phyloP scores from a whole-genome alignment of 2,113 vertebrate genomes.

The Coregonus clupeaformis region DNA sequence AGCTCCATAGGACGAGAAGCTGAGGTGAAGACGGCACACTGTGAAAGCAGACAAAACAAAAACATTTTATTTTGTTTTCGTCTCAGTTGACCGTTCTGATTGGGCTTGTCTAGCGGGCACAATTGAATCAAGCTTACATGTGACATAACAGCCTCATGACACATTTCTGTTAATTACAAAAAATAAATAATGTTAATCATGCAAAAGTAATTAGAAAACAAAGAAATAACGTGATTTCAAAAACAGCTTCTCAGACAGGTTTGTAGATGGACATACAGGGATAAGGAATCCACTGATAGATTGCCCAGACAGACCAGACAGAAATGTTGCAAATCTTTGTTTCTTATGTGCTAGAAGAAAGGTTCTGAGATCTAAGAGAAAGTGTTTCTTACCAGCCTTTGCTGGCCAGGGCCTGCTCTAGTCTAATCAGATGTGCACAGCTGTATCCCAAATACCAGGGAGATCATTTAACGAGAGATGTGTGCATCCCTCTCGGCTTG shows the following conservation, averaged over 20 bases:
- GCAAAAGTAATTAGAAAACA: conserved; percentile 13
- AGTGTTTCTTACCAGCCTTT: conserved; percentile 55
- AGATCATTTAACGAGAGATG: conserved; percentile 78
- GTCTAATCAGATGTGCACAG: conserved; percentile 70
- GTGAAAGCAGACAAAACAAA: conserved; percentile 2
- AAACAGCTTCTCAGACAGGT: too few species aligned
- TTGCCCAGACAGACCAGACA: background rate
- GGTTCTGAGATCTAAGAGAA: conserved; percentile 63
- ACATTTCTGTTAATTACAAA: background rate
- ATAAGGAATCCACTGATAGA: too few species aligned
- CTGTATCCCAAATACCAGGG: conserved; percentile 69
- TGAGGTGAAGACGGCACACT: conserved; percentile 16
- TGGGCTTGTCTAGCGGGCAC: conserved; percentile 27
- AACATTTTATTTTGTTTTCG: conserved; percentile 34
- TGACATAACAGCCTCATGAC: background rate
- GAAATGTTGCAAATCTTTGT: conserved; percentile 49
- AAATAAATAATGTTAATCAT: background rate
- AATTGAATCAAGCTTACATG: background rate
- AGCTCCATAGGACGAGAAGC: conserved; percentile 56
- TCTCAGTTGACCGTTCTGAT: conserved; percentile 38
- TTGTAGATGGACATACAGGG: too few species aligned
- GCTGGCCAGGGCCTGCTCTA: conserved; percentile 1
- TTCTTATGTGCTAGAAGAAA: conserved; percentile 58
- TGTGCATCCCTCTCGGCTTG: conserved; percentile 67
- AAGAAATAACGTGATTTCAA: too few species aligned